A percentile compares a stretch with the other conserved stretches of the same genome.
Conservation (phyloP, 2,797 vertebrate species). For the Trematomus bernacchii region DNA sequence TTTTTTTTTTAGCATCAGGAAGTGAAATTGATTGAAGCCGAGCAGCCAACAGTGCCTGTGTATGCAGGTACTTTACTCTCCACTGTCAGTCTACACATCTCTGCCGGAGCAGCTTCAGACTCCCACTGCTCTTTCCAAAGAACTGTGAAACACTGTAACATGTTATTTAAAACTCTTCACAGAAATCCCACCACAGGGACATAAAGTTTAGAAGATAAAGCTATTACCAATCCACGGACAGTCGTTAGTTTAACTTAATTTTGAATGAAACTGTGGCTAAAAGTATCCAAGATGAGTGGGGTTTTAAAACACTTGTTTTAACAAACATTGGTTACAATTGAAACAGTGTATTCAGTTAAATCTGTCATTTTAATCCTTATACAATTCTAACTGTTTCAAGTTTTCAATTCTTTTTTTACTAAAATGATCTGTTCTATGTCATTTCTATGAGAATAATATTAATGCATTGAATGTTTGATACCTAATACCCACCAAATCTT, state of each 20-base stretch:
- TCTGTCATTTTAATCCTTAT: neutral
- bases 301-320: neutral
- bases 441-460: neutral
- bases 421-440: neutral
- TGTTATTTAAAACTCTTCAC: constrained; percentile 18
- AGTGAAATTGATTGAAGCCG: constrained; percentile 33
- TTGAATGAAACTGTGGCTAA: constrained; percentile 4
- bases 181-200: neutral
- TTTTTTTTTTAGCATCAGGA: constrained; percentile 6
- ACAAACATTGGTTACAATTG: neutral
- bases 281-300: neutral
- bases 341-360: neutral
- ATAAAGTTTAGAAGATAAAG: neutral
- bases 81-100: constrained; percentile 27
- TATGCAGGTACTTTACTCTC: constrained; percentile 17
- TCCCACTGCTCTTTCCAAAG: constrained; percentile 10
- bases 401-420: neutral
- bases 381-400: neutral
- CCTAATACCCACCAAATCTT: too few relatives aligned
- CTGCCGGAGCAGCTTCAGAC: constrained; percentile 16
- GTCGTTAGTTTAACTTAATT: neutral
- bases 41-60: constrained; percentile 12
- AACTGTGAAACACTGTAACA: constrained; percentile 31
- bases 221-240: constrained; percentile 2
- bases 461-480: neutral